Evolutionary conservation across 2,797 vertebrate species (phyloP), one percentile per base, ranked within the genome.

Genomic region (Acridotheres tristis): DNA sequence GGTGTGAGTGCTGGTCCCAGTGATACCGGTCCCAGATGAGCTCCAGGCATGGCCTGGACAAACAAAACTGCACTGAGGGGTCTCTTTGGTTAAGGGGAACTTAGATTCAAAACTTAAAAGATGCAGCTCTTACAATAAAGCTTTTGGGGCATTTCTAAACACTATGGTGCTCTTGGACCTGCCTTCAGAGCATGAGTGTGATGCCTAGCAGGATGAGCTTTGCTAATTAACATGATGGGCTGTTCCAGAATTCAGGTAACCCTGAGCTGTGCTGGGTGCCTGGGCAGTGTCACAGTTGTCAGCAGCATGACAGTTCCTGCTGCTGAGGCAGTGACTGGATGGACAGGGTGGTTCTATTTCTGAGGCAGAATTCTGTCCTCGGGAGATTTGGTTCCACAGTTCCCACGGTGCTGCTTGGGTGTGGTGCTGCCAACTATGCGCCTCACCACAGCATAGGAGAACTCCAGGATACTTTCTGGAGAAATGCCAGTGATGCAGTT

Each of bases 401-500:
- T 77, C 17, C 66, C 34, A 0, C 1, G 9, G 63, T 3, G 65
- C 66, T 91, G 92, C 66, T 30, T 5, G 0, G 93, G 84, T 34
- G 88, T 94, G 79, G 40, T 66, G 42, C 73, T 95, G 80, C 97
- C 93, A 25, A 98, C 65, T 21, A 99, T 91, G 81, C 98, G 97
- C 83, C 63, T 97, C 90, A 99, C 51, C 26, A 98, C 98, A 8
- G 98, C 98, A 0, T 97, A 96, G 82, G 98, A 96, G 18, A 99
- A 98, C 30, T 99, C 98, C 11, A 78, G 93, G 95, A 99, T 99
- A 76, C 98, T 99, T 45, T 96, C 98, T 8, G 42, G 75, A 25
- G 98, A 98, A 40, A 99, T 99, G 79, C 98, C 98, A 42, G 99
- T 99, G 97, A 99, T 99, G 69, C 96, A 97, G 75, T 97, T 98